phyloP scores from a whole-genome alignment of 2,888 invertebrate genomes.

The Phorcus lineatus region DNA sequence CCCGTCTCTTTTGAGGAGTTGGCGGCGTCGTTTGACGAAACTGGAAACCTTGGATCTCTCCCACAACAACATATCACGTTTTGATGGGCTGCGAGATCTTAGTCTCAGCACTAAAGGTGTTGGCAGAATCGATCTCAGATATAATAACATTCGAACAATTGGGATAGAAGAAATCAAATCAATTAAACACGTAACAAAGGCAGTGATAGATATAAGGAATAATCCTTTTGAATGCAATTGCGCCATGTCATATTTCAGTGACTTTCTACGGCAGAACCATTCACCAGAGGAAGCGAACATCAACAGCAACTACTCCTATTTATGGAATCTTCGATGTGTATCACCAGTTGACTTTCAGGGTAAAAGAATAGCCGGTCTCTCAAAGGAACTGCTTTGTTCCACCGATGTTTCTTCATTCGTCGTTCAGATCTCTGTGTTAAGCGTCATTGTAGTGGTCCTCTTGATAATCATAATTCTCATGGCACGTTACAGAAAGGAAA shows the following conservation, averaged over 20 bases:
- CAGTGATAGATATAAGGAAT: constrained; percentile 45
- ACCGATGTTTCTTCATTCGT: constrained; percentile 32
- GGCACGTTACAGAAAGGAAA: constrained; percentile 50
- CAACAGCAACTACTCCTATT: constrained; percentile 37
- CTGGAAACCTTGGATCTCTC: constrained; percentile 48
- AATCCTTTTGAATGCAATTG: constrained; percentile 56
- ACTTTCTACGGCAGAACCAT: constrained; percentile 31
- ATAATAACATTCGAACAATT: constrained; percentile 53
- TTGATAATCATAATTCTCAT: constrained; percentile 39
- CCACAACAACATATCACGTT: constrained; percentile 39
- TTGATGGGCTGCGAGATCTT: constrained; percentile 1
- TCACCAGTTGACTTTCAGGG: constrained; percentile 41
- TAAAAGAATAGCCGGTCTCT: constrained; percentile 35
- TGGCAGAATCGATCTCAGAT: constrained; percentile 37
- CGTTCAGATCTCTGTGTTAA: constrained; percentile 41
- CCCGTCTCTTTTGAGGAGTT: constrained; percentile 36
- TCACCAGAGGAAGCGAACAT: not conserved
- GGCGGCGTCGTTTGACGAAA: constrained; percentile 45
- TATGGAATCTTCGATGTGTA: constrained; percentile 45
- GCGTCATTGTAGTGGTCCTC: constrained; percentile 37
- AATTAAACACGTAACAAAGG: constrained; percentile 38
- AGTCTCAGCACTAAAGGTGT: not conserved
- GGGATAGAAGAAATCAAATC: constrained; percentile 39
- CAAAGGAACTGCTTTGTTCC: constrained; percentile 40
- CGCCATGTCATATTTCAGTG: constrained; percentile 41